Evolutionary conservation across 2,113 vertebrate species (phyloP), one percentile per base, ranked within the genome.

Genomic region (Spheniscus mendiculus): DNA sequence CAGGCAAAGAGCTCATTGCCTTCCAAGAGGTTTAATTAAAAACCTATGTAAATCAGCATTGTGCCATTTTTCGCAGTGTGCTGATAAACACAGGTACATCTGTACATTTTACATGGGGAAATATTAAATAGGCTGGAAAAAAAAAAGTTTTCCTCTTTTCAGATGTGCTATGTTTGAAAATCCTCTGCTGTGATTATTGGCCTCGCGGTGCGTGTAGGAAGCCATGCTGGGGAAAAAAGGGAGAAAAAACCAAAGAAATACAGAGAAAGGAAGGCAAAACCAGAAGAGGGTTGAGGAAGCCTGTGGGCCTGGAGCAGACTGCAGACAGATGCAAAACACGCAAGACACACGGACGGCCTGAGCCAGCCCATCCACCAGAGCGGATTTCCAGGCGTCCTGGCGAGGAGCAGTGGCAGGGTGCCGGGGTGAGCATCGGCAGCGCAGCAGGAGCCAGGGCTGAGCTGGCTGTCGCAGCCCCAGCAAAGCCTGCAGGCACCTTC

Each of bases 401-500:
- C 4, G 8, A 53, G 63, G 12, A 63, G 34, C 62, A 36, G 25
- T 4, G 15, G 36, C 27, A 32, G 26, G 59, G 56, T 11, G 32
- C 50, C 0, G 0, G 23, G 30, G 25, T 0, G 4, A 79, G 27
- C 14, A 0, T 2, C 2, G 0, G 58, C 67, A 45, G 30, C 40
- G 4, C 18, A 2, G 16, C 30, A 16, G 4, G 62, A 71, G 52
- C 56, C 5, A 3, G 56, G 29, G 6, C 3, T 26, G 30, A 34
- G 50, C 23, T 14, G 56, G 15, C 17, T 15, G 14, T 7, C 3
- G 1, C 66, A 76, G 61, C n/a, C 40, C 74, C 65, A 36, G 34
- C 26, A 70, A 30, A 78, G 21, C 65, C 40, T 20, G 4, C 15
- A 5, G 47, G 45, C 15, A 45, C 40, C 69, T 52, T 49, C 70